Evolutionary conservation across 2,888 invertebrate genomes (phyloP).

Genomic region (Peribatodes rhomboidaria): DNA sequence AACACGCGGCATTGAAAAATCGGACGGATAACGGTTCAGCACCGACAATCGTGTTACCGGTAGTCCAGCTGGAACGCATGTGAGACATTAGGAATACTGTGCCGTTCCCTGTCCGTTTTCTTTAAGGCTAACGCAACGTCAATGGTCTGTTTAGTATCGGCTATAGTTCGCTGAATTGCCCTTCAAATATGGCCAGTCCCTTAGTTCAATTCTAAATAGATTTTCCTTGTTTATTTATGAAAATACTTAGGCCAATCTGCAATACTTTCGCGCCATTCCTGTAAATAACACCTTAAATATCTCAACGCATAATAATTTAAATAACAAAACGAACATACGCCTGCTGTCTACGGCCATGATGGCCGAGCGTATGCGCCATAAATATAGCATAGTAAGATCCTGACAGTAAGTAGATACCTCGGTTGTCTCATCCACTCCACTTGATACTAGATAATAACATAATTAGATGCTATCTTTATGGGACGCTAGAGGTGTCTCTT

Average conservation of each 20-base stretch:
- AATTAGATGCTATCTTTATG: slow-evolving; percentile 39
- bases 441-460: slow-evolving; percentile 30
- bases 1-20: too few species aligned
- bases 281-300: slow-evolving; percentile 2
- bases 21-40: too few species aligned
- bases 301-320: slow-evolving; percentile 21
- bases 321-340: slow-evolving; percentile 18
- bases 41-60: too few species aligned
- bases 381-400: slow-evolving; percentile 28
- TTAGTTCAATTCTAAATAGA: too few species aligned
- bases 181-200: too few species aligned
- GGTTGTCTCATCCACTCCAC: slow-evolving; percentile 5
- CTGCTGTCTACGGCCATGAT: slow-evolving; percentile 20
- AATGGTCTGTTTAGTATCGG: too few species aligned
- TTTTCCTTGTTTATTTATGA: too few species aligned
- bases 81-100: too few species aligned
- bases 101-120: too few species aligned
- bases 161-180: too few species aligned
- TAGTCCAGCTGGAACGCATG: too few species aligned
- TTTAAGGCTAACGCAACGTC: too few species aligned
- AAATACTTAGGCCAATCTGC: neutral
- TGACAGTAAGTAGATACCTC: slow-evolving; percentile 15
- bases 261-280: slow-evolving; percentile 19
- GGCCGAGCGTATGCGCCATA: slow-evolving; percentile 32
- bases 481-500: slow-evolving; percentile 18